Percentiles rank a stretch among this genome's conserved stretches.
phyloP scores from a whole-genome alignment of 2,888 invertebrate species.

The Pheosia tremula region DNA sequence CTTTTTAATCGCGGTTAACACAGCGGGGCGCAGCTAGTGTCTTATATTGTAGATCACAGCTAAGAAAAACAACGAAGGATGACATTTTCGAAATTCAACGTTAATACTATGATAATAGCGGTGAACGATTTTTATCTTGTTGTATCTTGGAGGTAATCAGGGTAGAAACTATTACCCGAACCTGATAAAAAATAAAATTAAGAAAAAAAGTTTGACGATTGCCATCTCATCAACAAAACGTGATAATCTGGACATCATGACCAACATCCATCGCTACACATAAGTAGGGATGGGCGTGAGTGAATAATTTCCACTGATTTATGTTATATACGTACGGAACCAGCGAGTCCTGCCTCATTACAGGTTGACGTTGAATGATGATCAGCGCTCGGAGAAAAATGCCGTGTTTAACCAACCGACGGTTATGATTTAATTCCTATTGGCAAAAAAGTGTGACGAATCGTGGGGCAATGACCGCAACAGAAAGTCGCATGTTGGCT shows the following conservation, averaged over 20 bases:
- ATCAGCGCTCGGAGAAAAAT: slow-evolving; percentile 67
- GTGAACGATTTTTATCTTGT: too few species aligned
- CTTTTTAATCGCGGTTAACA: too few species aligned
- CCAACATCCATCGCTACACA: slow-evolving; percentile 52
- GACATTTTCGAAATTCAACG: too few species aligned
- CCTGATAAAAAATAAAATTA: background rate
- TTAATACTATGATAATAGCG: too few species aligned
- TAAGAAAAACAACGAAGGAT: too few species aligned
- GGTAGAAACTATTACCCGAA: too few species aligned
- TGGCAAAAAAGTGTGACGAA: slow-evolving; percentile 55
- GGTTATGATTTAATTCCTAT: slow-evolving; percentile 71
- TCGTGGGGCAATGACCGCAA: slow-evolving; percentile 40
- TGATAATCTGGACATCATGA: slow-evolving; percentile 17
- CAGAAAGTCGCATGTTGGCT: slow-evolving; percentile 2
- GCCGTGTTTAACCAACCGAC: slow-evolving; percentile 64
- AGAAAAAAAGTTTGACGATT: background rate
- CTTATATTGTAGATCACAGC: too few species aligned
- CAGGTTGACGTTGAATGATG: slow-evolving; percentile 76
- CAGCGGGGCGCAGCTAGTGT: too few species aligned
- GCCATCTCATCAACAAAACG: background rate
- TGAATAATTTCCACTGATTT: slow-evolving; percentile 73
- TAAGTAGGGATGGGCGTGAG: slow-evolving; percentile 62
- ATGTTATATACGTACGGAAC: slow-evolving; percentile 59
- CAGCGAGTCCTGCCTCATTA: slow-evolving; percentile 70
- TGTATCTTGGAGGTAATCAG: too few species aligned